A percentile compares a stretch with the other conserved stretches of the same genome.
Conservation (phyloP, 2,797 vertebrate species). For the Kryptopterus vitreolus region DNA sequence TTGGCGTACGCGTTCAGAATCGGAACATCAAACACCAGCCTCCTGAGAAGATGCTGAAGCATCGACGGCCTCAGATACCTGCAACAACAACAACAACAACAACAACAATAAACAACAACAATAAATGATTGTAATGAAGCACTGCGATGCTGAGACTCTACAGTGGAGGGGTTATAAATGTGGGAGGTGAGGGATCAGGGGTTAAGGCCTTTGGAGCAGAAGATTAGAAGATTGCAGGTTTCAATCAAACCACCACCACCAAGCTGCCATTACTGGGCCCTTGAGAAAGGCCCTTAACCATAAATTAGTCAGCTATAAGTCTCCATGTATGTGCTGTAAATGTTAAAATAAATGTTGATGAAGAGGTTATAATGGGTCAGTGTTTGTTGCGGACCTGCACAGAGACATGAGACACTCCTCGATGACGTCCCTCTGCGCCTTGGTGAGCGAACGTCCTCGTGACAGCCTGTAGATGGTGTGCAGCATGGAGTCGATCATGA, state of each 20-base stretch:
- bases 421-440: slow-evolving; percentile 92
- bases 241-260: no score
- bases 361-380: background rate
- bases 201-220: no score
- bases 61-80: slow-evolving; percentile 91
- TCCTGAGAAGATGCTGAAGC: slow-evolving; percentile 90
- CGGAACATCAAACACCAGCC: slow-evolving; percentile 94
- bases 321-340: no score
- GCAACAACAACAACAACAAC: background rate
- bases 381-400: slow-evolving; percentile 74
- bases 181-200: no score
- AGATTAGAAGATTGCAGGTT: no score
- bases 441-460: slow-evolving; percentile 90
- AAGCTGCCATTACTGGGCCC: no score
- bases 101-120: background rate
- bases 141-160: background rate
- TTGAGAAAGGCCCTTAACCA: no score
- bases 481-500: slow-evolving; percentile 98
- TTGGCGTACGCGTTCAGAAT: slow-evolving; percentile 94
- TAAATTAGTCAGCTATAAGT: no score
- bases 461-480: slow-evolving; percentile 96
- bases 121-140: background rate
- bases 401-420: slow-evolving; percentile 94
- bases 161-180: background rate
- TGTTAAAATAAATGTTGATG: no score